A percentile compares a stretch with the other conserved stretches of the same genome.
Evolutionary conservation across 2,888 invertebrate species (phyloP).

Genomic region (Spialia ferax): DNA sequence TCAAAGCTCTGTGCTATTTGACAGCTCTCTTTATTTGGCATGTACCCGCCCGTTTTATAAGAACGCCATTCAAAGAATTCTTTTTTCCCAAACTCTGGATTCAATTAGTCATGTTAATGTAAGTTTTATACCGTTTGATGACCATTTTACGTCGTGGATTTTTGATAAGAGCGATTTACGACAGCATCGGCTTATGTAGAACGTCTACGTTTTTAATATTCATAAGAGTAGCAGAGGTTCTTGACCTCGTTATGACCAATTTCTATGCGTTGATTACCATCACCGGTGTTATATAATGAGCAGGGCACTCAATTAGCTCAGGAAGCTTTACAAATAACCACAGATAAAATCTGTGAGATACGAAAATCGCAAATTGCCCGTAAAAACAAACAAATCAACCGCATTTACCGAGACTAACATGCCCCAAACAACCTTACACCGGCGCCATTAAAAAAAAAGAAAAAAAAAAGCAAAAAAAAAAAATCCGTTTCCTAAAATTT

Average conservation of each 20-base stretch:
- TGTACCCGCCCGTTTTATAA: constrained; percentile 43
- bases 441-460: constrained; percentile 59
- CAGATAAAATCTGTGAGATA: constrained; percentile 60
- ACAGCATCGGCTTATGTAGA: constrained; percentile 56
- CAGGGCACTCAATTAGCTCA: constrained; percentile 71
- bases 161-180: constrained; percentile 52
- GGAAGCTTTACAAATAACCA: constrained; percentile 56
- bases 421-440: constrained; percentile 60
- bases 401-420: constrained; percentile 72
- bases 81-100: constrained; percentile 46
- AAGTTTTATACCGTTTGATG: constrained; percentile 48
- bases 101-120: constrained; percentile 52
- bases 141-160: constrained; percentile 51
- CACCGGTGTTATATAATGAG: constrained; percentile 61
- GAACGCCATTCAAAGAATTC: constrained; percentile 43
- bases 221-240: constrained; percentile 73
- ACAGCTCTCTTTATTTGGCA: constrained; percentile 16
- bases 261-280: constrained; percentile 73
- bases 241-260: constrained; percentile 76
- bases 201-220: constrained; percentile 69
- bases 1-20: constrained; percentile 41
- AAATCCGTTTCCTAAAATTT: constrained; percentile 78
- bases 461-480: constrained; percentile 53
- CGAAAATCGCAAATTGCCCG: constrained; percentile 77
- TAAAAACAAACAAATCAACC: constrained; percentile 79